A percentile compares a stretch with the other conserved stretches of the same genome.
Evolutionary conservation across 1,140 invertebrate genomes (phyloP).

Genomic region (Cyclina sinensis): DNA sequence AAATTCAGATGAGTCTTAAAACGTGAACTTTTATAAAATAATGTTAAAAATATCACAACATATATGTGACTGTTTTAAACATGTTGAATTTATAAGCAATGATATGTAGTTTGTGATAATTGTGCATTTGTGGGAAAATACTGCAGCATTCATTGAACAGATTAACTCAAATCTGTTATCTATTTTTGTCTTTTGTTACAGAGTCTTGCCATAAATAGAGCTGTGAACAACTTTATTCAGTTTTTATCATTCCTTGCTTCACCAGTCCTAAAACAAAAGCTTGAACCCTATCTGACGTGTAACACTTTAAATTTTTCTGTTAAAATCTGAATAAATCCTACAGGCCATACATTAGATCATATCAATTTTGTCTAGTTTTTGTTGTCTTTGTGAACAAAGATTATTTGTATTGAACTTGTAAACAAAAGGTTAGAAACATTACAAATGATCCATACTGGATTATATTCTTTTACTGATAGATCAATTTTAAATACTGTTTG

Average conservation of each 20-base stretch:
- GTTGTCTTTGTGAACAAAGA: slow-evolving; percentile 12
- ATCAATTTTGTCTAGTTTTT: not conserved
- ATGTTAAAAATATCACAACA: no score
- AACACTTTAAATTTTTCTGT: slow-evolving; percentile 32
- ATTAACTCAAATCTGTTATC: not conserved
- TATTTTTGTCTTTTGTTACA: not conserved
- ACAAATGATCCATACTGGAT: not conserved
- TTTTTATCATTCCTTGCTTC: not conserved
- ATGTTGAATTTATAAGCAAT: no score
- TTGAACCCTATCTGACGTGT: not conserved
- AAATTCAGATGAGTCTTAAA: no score
- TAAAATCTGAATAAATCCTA: slow-evolving; percentile 8
- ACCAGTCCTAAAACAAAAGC: not conserved
- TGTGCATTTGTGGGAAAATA: not conserved
- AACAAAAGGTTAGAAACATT: slow-evolving; percentile 1
- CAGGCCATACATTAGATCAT: not conserved
- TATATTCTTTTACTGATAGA: not conserved
- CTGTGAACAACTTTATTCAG: not conserved
- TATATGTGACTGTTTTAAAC: no score
- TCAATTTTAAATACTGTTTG: not conserved
- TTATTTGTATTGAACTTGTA: slow-evolving; percentile 11
- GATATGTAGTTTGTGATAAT: not conserved
- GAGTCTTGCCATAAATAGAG: not conserved
- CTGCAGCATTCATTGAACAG: not conserved
- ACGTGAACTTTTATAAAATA: no score